Conservation (phyloP, 2,797 vertebrate genomes). For the Pempheris klunzingeri region DNA sequence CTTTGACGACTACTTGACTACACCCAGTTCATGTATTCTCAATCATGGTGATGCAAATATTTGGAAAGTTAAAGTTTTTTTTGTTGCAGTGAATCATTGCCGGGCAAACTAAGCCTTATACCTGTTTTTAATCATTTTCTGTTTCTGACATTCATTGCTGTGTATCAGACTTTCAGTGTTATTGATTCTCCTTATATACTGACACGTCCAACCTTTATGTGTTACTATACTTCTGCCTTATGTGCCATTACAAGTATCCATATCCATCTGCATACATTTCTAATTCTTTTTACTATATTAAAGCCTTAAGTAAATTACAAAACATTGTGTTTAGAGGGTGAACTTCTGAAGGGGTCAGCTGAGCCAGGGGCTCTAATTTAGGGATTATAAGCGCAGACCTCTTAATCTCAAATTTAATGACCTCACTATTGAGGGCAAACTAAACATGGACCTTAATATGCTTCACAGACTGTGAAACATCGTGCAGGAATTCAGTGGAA, state of each 20-base stretch:
- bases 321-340: not conserved
- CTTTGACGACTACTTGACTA: slow-evolving; percentile 29
- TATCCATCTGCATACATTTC: not conserved
- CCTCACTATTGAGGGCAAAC: slow-evolving; percentile 19
- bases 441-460: not conserved
- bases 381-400: slow-evolving; percentile 26
- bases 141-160: not conserved
- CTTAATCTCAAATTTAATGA: slow-evolving; percentile 44
- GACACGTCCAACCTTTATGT: not conserved
- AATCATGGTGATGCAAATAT: not conserved
- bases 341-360: slow-evolving; percentile 5
- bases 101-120: not conserved
- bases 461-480: not conserved
- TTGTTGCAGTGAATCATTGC: not conserved
- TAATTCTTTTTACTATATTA: not conserved
- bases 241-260: not conserved
- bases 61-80: not conserved
- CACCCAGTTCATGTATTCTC: slow-evolving; percentile 3
- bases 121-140: not conserved
- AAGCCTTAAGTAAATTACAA: not conserved
- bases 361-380: slow-evolving; percentile 22
- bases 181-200: not conserved
- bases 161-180: not conserved
- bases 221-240: not conserved
- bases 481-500: not conserved